phyloP scores from a whole-genome alignment of 2,797 vertebrate species.

The Moxostoma hubbsi region DNA sequence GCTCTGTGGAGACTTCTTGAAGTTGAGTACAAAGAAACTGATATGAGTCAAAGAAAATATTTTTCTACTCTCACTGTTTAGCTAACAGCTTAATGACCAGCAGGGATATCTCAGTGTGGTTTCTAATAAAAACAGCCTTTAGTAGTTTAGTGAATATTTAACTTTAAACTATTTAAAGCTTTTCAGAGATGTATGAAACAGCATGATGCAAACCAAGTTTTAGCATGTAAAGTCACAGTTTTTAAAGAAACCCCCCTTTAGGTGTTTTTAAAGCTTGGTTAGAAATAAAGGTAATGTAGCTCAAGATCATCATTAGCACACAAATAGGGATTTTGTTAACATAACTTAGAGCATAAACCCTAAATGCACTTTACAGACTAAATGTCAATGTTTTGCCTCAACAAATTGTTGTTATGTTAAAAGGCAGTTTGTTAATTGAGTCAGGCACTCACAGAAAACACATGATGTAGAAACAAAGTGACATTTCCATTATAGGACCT shows the following conservation, averaged over 20 bases:
- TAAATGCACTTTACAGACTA: not conserved
- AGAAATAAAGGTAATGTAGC: not conserved
- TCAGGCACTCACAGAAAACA: conserved; percentile 30
- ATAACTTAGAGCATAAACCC: not conserved
- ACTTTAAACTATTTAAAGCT: conserved; percentile 25
- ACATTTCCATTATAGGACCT: conserved; percentile 35
- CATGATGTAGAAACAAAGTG: conserved; percentile 47
- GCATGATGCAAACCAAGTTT: conserved; percentile 19
- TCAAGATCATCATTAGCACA: not conserved
- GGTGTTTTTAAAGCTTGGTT: conserved; percentile 16
- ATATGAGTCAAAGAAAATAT: conserved; percentile 12
- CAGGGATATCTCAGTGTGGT: conserved; percentile 17
- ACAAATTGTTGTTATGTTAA: conserved; percentile 21
- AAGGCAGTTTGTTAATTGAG: conserved; percentile 44
- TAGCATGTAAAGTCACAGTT: not conserved
- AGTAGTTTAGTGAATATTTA: conserved; percentile 34
- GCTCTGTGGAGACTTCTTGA: conserved; percentile 21
- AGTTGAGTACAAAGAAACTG: conserved; percentile 16
- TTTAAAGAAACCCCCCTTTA: conserved; percentile 26
- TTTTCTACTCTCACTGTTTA: conserved; percentile 3
- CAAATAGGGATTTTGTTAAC: not conserved
- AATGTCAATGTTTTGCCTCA: conserved; percentile 40
- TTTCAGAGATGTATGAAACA: conserved; percentile 20
- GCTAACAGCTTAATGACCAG: conserved; percentile 35
- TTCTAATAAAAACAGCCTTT: conserved; percentile 38